phyloP scores from a whole-genome alignment of 2,888 invertebrate species.

The Dexiosoma caninum region DNA sequence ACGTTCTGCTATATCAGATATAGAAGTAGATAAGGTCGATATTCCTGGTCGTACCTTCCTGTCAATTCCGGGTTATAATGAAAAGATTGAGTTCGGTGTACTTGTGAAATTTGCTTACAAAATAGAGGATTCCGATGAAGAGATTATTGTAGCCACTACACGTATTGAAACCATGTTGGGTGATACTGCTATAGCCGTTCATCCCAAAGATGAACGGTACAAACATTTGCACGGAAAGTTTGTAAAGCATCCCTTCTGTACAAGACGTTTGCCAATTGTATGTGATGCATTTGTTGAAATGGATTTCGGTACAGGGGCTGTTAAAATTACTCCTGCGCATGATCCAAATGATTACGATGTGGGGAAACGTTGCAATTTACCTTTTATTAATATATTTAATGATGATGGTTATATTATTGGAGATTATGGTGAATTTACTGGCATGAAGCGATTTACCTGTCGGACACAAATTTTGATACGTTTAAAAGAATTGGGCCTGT shows the following conservation, averaged over 20 bases:
- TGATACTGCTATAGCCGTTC: slow-evolving; percentile 98
- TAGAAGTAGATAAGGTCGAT: slow-evolving; percentile 98
- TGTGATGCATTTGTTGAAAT: slow-evolving; percentile 96
- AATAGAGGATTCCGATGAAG: slow-evolving; percentile 82
- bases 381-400: slow-evolving; percentile 92
- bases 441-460: slow-evolving; percentile 94
- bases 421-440: slow-evolving; percentile 88
- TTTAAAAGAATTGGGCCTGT: slow-evolving; percentile 85
- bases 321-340: slow-evolving; percentile 99
- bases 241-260: slow-evolving; percentile 92
- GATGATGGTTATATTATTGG: slow-evolving; percentile 92
- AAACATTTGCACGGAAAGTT: slow-evolving; percentile 88
- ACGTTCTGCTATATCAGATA: slow-evolving; percentile 98
- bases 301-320: slow-evolving; percentile 97
- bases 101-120: slow-evolving; percentile 95
- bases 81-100: slow-evolving; percentile 93
- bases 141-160: slow-evolving; percentile 96
- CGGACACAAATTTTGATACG: slow-evolving; percentile 88
- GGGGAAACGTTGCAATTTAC: slow-evolving; percentile 91
- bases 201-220: slow-evolving; percentile 94
- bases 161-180: slow-evolving; percentile 99
- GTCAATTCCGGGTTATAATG: slow-evolving; percentile 87
- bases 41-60: slow-evolving; percentile 90
- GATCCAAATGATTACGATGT: slow-evolving; percentile 98
- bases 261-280: slow-evolving; percentile 90